phyloP scores from a whole-genome alignment of 1,140 invertebrate genomes.

The Metaphire vulgaris region DNA sequence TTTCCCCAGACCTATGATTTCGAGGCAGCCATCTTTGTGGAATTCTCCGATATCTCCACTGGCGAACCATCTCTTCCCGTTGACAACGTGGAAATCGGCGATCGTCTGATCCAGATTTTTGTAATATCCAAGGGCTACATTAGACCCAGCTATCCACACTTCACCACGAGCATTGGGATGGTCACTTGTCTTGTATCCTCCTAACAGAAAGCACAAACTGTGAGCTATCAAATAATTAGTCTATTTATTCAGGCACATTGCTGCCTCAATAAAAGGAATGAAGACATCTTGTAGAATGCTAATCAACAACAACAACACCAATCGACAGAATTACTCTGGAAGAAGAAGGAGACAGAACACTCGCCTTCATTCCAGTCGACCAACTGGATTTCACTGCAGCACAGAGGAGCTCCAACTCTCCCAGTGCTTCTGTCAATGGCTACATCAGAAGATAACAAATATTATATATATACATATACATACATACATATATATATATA shows the following conservation, averaged over 20 bases:
- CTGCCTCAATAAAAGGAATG: too few relatives aligned
- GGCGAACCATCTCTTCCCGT: conserved; percentile 65
- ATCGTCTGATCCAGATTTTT: conserved; percentile 79
- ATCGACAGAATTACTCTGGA: too few relatives aligned
- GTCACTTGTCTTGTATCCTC: conserved; percentile 76
- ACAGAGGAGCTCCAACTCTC: conserved; percentile 80
- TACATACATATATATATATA: too few relatives aligned
- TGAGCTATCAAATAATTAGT: too few relatives aligned
- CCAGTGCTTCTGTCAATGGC: conserved; percentile 66
- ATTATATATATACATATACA: too few relatives aligned
- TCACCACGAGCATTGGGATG: conserved; percentile 85
- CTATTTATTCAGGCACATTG: too few relatives aligned
- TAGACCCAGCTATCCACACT: conserved; percentile 81
- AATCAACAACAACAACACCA: too few relatives aligned
- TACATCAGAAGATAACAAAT: too few relatives aligned
- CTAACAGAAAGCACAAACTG: conserved; percentile 36
- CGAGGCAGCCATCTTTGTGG: conserved; percentile 81
- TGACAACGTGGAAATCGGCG: conserved; percentile 75
- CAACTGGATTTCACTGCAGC: conserved; percentile 75
- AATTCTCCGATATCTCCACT: conserved; percentile 95
- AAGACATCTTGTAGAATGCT: too few relatives aligned
- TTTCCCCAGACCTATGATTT: too few relatives aligned
- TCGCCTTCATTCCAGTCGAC: conserved; percentile 90
- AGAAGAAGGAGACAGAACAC: too few relatives aligned
- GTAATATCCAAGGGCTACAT: conserved; percentile 88